These are phyloP conservation scores for Galbula dea DNA, from an alignment of 2,113 vertebrate species.

Conservation along the genomic window DNA sequence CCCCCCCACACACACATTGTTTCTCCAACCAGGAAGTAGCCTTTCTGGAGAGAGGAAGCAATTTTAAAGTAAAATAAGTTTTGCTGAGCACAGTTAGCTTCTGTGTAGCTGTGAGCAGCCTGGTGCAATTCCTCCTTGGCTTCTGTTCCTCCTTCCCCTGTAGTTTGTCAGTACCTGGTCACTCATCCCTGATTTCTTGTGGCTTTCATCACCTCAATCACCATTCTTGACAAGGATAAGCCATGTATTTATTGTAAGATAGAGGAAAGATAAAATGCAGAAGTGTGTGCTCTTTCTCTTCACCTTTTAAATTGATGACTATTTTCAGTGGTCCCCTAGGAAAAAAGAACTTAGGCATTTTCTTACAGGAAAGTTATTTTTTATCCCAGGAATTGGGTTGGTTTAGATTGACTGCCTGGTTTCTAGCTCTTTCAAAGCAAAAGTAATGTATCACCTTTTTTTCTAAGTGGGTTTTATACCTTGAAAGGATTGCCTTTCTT, in stretches of 20 bases:
- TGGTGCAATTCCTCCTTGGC: background rate
- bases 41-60: background rate
- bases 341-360: background rate
- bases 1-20: background rate
- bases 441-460: constrained; percentile 13
- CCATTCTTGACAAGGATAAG: background rate
- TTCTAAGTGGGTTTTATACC: constrained; percentile 41
- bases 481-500: constrained; percentile 42
- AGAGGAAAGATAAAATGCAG: background rate
- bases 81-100: constrained; percentile 2
- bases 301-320: background rate
- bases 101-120: constrained; percentile 16
- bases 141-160: background rate
- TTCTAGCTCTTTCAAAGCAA: constrained; percentile 48
- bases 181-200: background rate
- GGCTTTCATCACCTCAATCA: background rate
- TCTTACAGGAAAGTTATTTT: background rate
- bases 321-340: background rate
- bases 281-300: background rate
- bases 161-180: background rate
- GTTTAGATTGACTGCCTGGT: constrained; percentile 29
- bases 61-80: background rate
- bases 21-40: background rate
- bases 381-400: background rate
- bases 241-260: background rate